Percentiles rank a stretch among this genome's conserved stretches.
Evolutionary conservation across 2,888 invertebrate species (phyloP).

Genomic region (Drosophila demipolita): DNA sequence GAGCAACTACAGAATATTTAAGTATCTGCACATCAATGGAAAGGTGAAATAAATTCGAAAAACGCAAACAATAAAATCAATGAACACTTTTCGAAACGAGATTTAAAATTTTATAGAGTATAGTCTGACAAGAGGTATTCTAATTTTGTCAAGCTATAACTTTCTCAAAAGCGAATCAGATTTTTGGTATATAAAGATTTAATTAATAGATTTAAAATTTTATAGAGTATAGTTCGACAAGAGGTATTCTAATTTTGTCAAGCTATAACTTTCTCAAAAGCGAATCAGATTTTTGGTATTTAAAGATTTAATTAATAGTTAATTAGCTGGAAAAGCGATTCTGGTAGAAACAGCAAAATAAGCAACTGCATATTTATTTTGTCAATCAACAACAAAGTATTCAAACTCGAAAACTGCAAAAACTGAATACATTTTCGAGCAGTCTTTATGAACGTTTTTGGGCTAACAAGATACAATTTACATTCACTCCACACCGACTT

Average conservation of each 20-base stretch:
- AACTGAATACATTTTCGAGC: background rate
- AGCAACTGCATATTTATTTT: background rate
- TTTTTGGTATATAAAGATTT: background rate
- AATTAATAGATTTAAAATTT: too few relatives aligned
- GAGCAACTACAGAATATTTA: slow-evolving; percentile 5
- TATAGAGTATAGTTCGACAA: background rate
- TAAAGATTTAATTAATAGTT: background rate
- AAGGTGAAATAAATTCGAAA: background rate
- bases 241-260: background rate
- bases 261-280: too few relatives aligned
- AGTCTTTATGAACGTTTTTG: background rate
- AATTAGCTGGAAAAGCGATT: background rate
- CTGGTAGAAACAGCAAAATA: background rate
- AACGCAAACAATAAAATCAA: slow-evolving; percentile 9
- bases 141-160: background rate
- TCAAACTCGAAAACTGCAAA: background rate
- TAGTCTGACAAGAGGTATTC: background rate
- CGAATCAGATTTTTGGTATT: too few relatives aligned
- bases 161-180: too few relatives aligned
- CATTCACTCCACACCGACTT: slow-evolving; percentile 1
- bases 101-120: slow-evolving; percentile 4
- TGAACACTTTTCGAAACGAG: background rate
- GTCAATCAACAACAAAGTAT: background rate
- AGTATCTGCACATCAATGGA: slow-evolving; percentile 5
- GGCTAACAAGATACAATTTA: background rate